Conservation (phyloP, 2,888 invertebrate genomes). For the Latrodectus elegans region DNA sequence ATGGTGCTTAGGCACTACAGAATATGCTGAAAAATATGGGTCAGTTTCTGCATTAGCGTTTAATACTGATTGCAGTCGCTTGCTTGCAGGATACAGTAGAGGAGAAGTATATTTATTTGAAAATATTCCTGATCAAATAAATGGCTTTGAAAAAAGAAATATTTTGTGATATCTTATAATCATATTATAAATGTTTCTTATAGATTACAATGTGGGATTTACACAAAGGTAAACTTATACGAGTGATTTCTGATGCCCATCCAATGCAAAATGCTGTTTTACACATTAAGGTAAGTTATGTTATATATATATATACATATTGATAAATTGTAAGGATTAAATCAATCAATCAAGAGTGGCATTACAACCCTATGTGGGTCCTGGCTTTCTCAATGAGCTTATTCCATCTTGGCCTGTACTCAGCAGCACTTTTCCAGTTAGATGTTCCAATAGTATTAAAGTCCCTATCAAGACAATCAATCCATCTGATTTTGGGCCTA, state of each 20-base stretch:
- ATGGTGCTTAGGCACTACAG: conserved; percentile 84
- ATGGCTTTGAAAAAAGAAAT: neutral
- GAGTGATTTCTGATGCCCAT: conserved; percentile 85
- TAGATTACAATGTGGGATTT: conserved; percentile 88
- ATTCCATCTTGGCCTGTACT: no score
- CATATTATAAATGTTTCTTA: neutral
- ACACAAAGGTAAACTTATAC: conserved; percentile 83
- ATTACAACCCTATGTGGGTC: no score
- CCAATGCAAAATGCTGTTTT: conserved; percentile 88
- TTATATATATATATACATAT: no score
- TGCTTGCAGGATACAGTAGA: conserved; percentile 86
- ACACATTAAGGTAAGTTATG: conserved; percentile 79
- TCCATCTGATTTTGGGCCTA: no score
- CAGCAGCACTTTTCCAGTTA: no score
- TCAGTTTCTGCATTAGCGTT: conserved; percentile 83
- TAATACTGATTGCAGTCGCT: conserved; percentile 88
- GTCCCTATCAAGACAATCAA: no score
- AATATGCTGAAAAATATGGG: conserved; percentile 83
- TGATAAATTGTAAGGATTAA: no score
- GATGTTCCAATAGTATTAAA: no score
- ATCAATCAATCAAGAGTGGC: no score
- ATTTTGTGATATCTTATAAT: no score
- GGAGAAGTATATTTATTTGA: conserved; percentile 78
- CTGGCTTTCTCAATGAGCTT: no score
- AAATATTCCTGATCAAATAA: neutral